These are phyloP conservation scores for Trididemnum nubilum DNA, from an alignment of 23 tunicate species.

Conservation along the genomic window DNA sequence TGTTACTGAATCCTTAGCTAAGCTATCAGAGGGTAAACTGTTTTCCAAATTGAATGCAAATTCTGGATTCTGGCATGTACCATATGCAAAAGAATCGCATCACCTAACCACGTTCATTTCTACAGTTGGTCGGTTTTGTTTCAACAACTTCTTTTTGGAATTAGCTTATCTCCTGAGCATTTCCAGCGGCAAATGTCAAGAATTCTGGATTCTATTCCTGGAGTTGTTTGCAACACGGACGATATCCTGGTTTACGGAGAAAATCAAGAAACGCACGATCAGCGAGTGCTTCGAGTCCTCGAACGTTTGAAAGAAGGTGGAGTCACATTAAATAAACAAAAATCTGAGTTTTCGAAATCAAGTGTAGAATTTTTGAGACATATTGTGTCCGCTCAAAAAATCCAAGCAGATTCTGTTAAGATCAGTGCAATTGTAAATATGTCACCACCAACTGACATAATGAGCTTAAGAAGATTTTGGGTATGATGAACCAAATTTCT, in stretches of 20 bases:
- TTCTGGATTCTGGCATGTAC: constrained; percentile 56
- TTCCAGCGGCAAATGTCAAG: constrained; percentile 29
- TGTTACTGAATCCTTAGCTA: constrained; percentile 30
- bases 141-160: constrained; percentile 42
- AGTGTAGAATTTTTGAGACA: background rate
- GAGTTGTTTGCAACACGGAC: constrained; percentile 6
- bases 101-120: constrained; percentile 34
- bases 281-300: constrained; percentile 3
- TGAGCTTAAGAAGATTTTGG: background rate
- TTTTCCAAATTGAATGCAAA: constrained; percentile 51
- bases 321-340: constrained; percentile 1
- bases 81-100: constrained; percentile 7
- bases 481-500: constrained; percentile 13
- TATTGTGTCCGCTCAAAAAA: background rate
- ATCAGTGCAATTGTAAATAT: background rate
- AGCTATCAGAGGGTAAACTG: constrained; percentile 13
- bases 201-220: constrained; percentile 8
- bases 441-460: constrained; percentile 14
- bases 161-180: constrained; percentile 37
- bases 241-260: constrained; percentile 6
- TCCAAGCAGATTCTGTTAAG: constrained; percentile 21
- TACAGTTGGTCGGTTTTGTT: constrained; percentile 34
- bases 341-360: constrained; percentile 15
- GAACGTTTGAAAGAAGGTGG: background rate
- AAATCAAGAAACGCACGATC: background rate